phyloP scores from a whole-genome alignment of 2,888 invertebrate species.

The Cephus nigrinus region DNA sequence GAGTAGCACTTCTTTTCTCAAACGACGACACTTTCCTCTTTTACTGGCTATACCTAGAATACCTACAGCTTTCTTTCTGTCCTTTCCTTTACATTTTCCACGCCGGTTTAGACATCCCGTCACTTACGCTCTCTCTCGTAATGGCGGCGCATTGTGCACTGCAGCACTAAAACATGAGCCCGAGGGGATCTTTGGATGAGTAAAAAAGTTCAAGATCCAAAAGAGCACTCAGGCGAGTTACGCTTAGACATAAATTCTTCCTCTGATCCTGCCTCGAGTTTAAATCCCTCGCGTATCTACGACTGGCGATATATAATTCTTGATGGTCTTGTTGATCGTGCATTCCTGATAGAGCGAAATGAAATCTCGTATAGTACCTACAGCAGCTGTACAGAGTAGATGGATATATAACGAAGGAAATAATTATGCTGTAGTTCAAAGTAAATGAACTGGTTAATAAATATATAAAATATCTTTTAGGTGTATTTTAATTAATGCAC shows the following conservation, averaged over 20 bases:
- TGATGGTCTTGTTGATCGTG: background rate
- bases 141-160: constrained; percentile 31
- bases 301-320: background rate
- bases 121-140: constrained; percentile 29
- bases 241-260: constrained; percentile 40
- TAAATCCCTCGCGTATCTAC: background rate
- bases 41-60: background rate
- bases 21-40: background rate
- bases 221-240: constrained; percentile 32
- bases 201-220: constrained; percentile 38
- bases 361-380: background rate
- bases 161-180: constrained; percentile 30
- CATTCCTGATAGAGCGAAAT: background rate
- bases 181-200: constrained; percentile 34
- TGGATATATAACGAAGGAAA: no score
- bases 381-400: background rate
- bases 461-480: background rate
- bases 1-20: background rate
- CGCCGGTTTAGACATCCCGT: constrained; percentile 1
- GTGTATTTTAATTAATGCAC: background rate
- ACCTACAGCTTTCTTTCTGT: background rate
- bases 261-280: constrained; percentile 23
- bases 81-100: constrained; percentile 4
- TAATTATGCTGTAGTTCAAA: background rate
- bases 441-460: background rate